A percentile compares a stretch with the other conserved stretches of the same genome.
Evolutionary conservation across 2,113 vertebrate species (phyloP).

Genomic region (Halichoerus grypus): DNA sequence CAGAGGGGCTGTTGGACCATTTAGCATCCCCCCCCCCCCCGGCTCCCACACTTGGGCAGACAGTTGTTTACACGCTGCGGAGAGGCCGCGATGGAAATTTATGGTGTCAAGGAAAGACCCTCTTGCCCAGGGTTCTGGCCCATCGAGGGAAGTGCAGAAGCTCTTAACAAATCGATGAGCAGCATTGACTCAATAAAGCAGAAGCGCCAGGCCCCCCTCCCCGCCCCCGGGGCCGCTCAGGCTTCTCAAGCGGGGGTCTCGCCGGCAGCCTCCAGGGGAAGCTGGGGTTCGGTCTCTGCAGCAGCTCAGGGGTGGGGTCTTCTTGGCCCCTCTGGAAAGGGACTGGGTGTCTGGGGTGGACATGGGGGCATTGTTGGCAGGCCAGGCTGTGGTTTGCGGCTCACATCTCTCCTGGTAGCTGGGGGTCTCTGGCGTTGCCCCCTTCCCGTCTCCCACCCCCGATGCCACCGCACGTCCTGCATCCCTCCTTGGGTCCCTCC

Average conservation of each 20-base stretch:
- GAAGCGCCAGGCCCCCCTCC: constrained; percentile 67
- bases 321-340: background rate
- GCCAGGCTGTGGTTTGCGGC: background rate
- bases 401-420: background rate
- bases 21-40: rapidly evolving
- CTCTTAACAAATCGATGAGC: constrained; percentile 90
- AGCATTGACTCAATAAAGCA: constrained; percentile 87
- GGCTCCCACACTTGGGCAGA: rapidly evolving
- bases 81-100: constrained; percentile 65
- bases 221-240: constrained; percentile 61
- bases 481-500: background rate
- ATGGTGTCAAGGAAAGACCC: constrained; percentile 73
- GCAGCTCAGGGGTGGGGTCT: background rate
- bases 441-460: background rate
- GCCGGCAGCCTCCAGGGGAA: rapidly evolving
- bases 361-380: rapidly evolving
- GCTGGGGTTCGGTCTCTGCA: rapidly evolving
- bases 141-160: constrained; percentile 84
- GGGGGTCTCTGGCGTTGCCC: rapidly evolving
- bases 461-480: background rate
- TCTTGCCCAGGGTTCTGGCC: constrained; percentile 81
- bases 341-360: no score
- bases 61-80: background rate
- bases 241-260: background rate
- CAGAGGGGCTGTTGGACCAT: background rate